Base-by-base conservation (phyloP, 2,797 vertebrate species). In the Spinus pinus region DNA sequence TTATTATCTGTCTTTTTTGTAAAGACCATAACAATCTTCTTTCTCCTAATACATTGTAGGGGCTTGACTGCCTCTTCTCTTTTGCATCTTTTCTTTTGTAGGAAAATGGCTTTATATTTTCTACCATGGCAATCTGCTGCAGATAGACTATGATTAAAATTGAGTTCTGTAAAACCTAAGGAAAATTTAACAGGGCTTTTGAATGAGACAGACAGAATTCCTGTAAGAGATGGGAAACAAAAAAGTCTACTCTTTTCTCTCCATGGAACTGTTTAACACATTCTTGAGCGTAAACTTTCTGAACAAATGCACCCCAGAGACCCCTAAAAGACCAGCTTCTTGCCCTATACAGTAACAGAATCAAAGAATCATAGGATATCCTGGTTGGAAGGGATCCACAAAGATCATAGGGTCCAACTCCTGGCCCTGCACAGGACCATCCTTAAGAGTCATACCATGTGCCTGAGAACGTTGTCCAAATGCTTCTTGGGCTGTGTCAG, bases 201-300 rank as follows among this genome's bases (percentile, higher is more conserved):
- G 10, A 12, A 37, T 79, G 24, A 81, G 51, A 81, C 16, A 65
- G 21, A 56, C 21, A 42, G 23, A 95, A 65, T 46, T 75, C 21
- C 12, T 65, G 0, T 67, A 41, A 44, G 13, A 53, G 15, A 46
- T 35, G 8, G 8, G 8, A 4, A 9, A 14, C 25, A 25, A 24
- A 67, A 35, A 19, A 2, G 0, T 0, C 0, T 2, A 8, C 4
- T 9, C 1, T 13, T 72, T 65, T 73, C 71, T 39, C 20, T 27
- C 13, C 10, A 1, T 71, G 24, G 10, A 12, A 18, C 11, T 9
- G 14, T 21, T 81, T 3, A 66, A 14, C 22, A 41, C 9, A 14
- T 89, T 67, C 12, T 73, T 20, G 31, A 64, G 27, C 21, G 75
- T n/a, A 75, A 78, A 51, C 79, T 65, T 62, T 24, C 23, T 69